Conservation (phyloP, 2,113 vertebrate genomes). For the Prochilodus magdalenae region DNA sequence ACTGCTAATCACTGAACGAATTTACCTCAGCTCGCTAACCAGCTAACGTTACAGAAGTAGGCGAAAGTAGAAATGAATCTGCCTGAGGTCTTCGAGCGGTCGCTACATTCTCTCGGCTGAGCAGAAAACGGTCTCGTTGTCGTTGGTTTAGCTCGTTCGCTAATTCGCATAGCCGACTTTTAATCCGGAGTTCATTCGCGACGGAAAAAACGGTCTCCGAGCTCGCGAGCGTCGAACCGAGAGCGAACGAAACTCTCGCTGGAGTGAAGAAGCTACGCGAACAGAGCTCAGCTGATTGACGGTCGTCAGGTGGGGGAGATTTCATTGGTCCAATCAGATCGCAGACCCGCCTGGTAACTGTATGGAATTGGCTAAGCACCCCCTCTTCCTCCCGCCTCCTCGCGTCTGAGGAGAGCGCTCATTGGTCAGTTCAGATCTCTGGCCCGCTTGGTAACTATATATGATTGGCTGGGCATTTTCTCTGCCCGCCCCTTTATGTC, state of each 20-base stretch:
- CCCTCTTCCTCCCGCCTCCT: constrained; percentile 14
- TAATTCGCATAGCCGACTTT: neutral
- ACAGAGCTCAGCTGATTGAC: constrained; percentile 59
- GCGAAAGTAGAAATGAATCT: constrained; percentile 17
- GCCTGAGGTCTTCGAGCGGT: neutral
- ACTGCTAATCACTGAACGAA: constrained; percentile 24
- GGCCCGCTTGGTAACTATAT: neutral
- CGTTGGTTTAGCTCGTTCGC: neutral
- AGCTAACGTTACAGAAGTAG: constrained; percentile 10
- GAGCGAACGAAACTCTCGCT: constrained; percentile 23
- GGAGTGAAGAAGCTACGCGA: constrained; percentile 53
- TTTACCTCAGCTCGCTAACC: constrained; percentile 24
- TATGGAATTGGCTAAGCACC: constrained; percentile 44
- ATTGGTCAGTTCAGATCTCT: no score
- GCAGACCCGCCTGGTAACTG: constrained; percentile 57
- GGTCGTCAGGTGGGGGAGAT: constrained; percentile 55
- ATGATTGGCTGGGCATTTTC: constrained; percentile 46
- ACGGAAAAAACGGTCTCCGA: constrained; percentile 15
- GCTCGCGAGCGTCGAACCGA: neutral
- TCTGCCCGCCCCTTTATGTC: neutral
- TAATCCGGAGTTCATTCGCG: constrained; percentile 38
- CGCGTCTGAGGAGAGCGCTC: neutral
- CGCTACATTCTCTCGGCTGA: constrained; percentile 45
- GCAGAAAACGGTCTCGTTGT: neutral
- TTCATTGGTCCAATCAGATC: constrained; percentile 48